Conservation (phyloP, 1,140 invertebrate genomes). For the Scaptomyza montana region DNA sequence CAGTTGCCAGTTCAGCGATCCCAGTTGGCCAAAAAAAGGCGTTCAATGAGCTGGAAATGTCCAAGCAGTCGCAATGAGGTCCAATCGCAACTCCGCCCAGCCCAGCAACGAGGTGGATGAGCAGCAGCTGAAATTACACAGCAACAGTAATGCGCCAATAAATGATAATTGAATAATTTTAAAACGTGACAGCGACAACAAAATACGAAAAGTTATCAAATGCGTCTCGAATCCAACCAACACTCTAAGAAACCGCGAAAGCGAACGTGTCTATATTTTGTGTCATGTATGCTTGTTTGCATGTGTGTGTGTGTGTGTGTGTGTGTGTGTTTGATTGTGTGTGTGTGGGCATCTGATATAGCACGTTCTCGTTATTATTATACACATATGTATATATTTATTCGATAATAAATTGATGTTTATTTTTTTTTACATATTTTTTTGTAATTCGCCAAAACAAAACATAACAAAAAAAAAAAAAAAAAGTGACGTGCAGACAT, state of each 20-base stretch:
- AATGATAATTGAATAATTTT: slow-evolving; percentile 35
- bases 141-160: slow-evolving; percentile 40
- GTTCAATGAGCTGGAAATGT: slow-evolving; percentile 71
- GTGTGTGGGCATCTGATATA: neutral
- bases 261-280: slow-evolving; percentile 28
- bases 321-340: slow-evolving; percentile 16
- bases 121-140: slow-evolving; percentile 11
- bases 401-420: neutral
- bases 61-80: slow-evolving; percentile 46
- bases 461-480: neutral
- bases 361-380: too few species aligned
- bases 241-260: slow-evolving; percentile 30
- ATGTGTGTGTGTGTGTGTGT: neutral
- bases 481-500: slow-evolving; percentile 37
- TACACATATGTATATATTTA: neutral
- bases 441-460: slow-evolving; percentile 23
- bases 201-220: slow-evolving; percentile 26
- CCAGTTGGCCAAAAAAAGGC: slow-evolving; percentile 15
- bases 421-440: slow-evolving; percentile 37
- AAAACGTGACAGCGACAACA: slow-evolving; percentile 44
- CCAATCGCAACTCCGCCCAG: neutral
- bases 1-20: slow-evolving; percentile 4
- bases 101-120: neutral
- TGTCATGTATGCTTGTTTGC: slow-evolving; percentile 13
- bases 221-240: slow-evolving; percentile 8